Conservation (phyloP, 1,140 invertebrate species). For the Dysdera silvatica region DNA sequence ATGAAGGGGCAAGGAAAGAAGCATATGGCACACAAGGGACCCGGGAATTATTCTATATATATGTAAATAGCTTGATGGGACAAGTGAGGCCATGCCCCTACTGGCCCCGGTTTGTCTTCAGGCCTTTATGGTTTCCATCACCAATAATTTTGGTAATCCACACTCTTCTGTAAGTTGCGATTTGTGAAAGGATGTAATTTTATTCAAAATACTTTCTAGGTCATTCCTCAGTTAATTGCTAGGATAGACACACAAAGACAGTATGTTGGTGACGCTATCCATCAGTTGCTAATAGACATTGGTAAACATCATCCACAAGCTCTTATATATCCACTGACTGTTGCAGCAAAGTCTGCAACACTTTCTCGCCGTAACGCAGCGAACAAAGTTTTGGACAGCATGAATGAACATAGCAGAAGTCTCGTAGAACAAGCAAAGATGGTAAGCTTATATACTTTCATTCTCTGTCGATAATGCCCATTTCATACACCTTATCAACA, state of each 20-base stretch:
- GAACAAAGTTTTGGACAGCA: conserved; percentile 87
- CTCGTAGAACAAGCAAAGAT: conserved; percentile 88
- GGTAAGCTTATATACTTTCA: conserved; percentile 41
- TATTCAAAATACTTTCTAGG: too few species aligned
- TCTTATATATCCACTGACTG: conserved; percentile 92
- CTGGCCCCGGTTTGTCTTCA: too few species aligned
- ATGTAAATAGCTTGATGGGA: too few species aligned
- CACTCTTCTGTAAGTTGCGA: too few species aligned
- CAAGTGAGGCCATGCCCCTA: too few species aligned
- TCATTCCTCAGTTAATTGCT: conserved; percentile 97
- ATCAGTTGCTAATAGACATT: conserved; percentile 88
- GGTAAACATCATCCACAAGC: conserved; percentile 74
- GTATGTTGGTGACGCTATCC: conserved; percentile 79
- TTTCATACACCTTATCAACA: too few species aligned
- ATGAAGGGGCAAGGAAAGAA: too few species aligned
- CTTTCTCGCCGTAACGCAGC: conserved; percentile 75
- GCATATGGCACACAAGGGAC: too few species aligned
- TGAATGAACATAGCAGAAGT: conserved; percentile 85
- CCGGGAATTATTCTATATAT: too few species aligned
- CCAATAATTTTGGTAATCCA: too few species aligned
- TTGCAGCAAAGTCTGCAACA: conserved; percentile 91
- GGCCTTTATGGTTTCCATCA: too few species aligned
- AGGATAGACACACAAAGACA: conserved; percentile 87
- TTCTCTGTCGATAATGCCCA: neutral
- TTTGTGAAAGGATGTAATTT: too few species aligned